These are phyloP conservation scores for Heliothis subflexa DNA, from an alignment of 1,140 invertebrate species.

Conservation along the genomic window DNA sequence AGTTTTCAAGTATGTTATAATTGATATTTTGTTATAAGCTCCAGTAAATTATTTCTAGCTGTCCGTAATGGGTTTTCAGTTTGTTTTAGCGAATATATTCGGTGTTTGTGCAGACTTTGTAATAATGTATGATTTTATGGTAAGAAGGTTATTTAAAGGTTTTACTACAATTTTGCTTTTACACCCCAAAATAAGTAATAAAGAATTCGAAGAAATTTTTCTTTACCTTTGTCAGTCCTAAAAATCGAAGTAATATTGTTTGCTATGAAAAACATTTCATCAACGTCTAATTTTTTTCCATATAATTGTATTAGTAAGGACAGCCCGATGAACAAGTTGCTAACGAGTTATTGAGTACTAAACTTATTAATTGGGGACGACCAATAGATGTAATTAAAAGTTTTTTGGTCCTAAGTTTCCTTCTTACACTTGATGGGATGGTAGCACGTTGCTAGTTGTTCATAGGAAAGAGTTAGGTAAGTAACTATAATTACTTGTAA, in stretches of 20 bases:
- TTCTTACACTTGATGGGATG: background rate
- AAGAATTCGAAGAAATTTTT: too few species aligned
- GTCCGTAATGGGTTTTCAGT: background rate
- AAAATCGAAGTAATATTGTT: too few species aligned
- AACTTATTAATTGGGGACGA: slow-evolving; percentile 16
- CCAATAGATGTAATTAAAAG: slow-evolving; percentile 5
- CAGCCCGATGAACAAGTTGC: background rate
- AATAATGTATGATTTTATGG: too few species aligned
- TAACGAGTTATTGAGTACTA: slow-evolving; percentile 12
- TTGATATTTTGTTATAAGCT: slow-evolving; percentile 32
- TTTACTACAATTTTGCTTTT: too few species aligned
- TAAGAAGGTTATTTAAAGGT: too few species aligned
- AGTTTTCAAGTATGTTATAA: slow-evolving; percentile 25
- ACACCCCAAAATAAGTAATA: too few species aligned
- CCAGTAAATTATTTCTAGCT: background rate
- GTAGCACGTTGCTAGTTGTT: background rate
- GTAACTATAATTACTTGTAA: too few species aligned
- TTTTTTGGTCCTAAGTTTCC: background rate
- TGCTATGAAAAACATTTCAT: background rate
- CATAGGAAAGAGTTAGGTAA: too few species aligned
- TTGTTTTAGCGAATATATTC: background rate
- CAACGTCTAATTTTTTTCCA: background rate
- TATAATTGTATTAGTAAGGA: background rate
- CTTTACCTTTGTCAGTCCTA: too few species aligned
- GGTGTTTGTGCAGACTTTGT: background rate